A percentile compares a stretch with the other conserved stretches of the same genome.
phyloP scores from a whole-genome alignment of 2,797 vertebrate species.

The Thripadectes ignobilis region DNA sequence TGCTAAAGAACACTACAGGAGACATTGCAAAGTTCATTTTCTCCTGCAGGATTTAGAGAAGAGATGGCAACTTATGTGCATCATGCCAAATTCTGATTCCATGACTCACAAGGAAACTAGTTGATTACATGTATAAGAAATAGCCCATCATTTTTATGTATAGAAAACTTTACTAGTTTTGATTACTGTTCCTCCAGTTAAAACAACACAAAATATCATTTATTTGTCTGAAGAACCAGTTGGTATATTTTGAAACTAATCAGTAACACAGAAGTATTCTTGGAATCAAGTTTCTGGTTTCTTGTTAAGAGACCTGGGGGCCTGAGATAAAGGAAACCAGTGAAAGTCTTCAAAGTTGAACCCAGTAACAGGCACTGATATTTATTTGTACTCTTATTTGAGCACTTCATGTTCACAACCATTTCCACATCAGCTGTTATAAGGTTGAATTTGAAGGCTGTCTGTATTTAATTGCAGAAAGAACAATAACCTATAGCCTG shows the following conservation, averaged over 20 bases:
- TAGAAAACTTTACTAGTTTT: not conserved
- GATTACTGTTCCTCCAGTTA: not conserved
- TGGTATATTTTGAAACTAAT: conserved; percentile 36
- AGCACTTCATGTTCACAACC: not conserved
- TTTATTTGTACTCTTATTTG: conserved; percentile 42
- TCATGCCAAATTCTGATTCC: not conserved
- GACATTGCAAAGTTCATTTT: not conserved
- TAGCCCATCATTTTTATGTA: not conserved
- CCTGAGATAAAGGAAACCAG: conserved; percentile 42
- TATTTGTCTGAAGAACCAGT: not conserved
- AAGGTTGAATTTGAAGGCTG: conserved; percentile 29
- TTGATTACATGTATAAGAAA: not conserved
- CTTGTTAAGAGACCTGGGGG: not conserved
- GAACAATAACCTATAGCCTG: conserved; percentile 63
- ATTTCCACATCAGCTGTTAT: not conserved
- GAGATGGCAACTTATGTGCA: not conserved
- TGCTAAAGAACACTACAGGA: not conserved
- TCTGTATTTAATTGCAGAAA: conserved; percentile 61
- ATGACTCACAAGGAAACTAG: not conserved
- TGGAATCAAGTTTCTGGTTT: not conserved
- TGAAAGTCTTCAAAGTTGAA: conserved; percentile 20
- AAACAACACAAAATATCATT: not conserved
- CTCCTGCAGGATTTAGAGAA: not conserved
- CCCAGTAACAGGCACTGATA: not conserved
- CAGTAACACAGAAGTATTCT: not conserved